Evolutionary conservation across 1,140 invertebrate genomes (phyloP).

Genomic region (Atta cephalotes): DNA sequence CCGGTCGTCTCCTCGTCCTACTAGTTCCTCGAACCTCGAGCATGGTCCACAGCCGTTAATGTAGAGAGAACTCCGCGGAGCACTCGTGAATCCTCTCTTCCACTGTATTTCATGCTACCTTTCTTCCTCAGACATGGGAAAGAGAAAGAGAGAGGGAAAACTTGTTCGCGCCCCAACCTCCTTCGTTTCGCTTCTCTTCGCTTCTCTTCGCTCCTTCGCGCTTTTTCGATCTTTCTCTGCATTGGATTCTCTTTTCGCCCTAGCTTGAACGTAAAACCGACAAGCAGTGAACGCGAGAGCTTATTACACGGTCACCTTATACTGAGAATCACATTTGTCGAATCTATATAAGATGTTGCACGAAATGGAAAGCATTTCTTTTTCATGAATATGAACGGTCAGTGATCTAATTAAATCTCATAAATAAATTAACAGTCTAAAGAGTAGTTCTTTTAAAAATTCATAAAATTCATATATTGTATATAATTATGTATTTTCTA

Average conservation of each 20-base stretch:
- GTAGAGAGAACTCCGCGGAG: slow-evolving; percentile 68
- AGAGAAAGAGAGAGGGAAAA: slow-evolving; percentile 20
- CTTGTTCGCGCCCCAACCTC: neutral
- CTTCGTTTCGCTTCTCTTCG: neutral
- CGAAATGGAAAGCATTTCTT: neutral
- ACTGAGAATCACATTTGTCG: slow-evolving; percentile 45
- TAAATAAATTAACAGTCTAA: neutral
- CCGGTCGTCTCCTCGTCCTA: slow-evolving; percentile 23
- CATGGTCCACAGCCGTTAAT: slow-evolving; percentile 72
- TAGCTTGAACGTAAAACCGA: slow-evolving; percentile 28
- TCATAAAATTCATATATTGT: neutral
- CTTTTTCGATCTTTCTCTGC: slow-evolving; percentile 16
- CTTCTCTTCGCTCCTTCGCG: neutral
- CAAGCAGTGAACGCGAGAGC: slow-evolving; percentile 55
- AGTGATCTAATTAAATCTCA: neutral
- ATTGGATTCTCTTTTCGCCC: slow-evolving; percentile 8
- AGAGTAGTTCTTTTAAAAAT: neutral
- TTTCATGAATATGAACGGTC: neutral
- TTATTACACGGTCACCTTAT: slow-evolving; percentile 58
- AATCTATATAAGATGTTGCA: slow-evolving; percentile 20
- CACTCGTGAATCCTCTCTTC: slow-evolving; percentile 71
- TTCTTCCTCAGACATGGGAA: slow-evolving; percentile 35
- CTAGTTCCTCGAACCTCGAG: slow-evolving; percentile 62
- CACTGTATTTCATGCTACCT: slow-evolving; percentile 55
- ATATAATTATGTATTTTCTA: neutral